These are phyloP conservation scores for Drosophila affinis DNA, from an alignment of 2,888 invertebrate species.

Conservation along the genomic window DNA sequence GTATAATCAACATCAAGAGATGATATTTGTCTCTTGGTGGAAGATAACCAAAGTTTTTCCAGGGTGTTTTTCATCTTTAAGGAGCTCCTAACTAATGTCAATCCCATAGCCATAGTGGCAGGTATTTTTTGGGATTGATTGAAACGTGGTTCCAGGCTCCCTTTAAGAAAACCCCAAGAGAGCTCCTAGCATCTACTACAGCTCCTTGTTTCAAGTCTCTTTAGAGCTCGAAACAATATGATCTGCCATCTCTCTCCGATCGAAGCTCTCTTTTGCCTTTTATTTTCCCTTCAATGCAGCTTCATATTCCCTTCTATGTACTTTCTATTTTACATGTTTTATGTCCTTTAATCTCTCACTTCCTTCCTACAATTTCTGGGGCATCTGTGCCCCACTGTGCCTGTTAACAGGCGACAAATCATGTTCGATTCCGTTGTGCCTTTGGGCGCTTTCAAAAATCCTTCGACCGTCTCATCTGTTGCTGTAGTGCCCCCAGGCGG, in stretches of 20 bases:
- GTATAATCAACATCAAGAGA: no score
- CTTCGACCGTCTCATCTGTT: conserved; percentile 53
- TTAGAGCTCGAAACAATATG: background rate
- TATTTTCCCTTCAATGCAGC: background rate
- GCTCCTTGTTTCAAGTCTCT: no score
- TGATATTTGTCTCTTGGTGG: no score
- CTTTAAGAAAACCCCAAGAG: no score
- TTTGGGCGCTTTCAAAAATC: conserved; percentile 6
- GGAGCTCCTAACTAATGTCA: no score
- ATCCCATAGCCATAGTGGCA: no score
- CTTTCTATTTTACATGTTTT: background rate
- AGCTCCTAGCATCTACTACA: no score
- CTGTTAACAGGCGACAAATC: conserved; percentile 44
- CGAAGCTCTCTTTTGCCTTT: background rate
- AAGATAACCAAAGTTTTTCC: no score
- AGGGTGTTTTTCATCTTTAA: no score
- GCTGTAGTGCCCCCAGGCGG: conserved; percentile 42
- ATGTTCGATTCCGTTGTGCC: conserved; percentile 33
- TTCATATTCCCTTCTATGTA: background rate
- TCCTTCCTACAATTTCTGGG: background rate
- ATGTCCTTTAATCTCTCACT: background rate
- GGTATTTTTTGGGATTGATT: no score
- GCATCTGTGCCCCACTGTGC: conserved; percentile 1
- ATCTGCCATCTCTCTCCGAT: background rate
- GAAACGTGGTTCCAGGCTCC: no score